Evolutionary conservation across 2,113 vertebrate species (phyloP), one percentile per base, ranked within the genome.

Genomic region (Pseudorasbora parva): DNA sequence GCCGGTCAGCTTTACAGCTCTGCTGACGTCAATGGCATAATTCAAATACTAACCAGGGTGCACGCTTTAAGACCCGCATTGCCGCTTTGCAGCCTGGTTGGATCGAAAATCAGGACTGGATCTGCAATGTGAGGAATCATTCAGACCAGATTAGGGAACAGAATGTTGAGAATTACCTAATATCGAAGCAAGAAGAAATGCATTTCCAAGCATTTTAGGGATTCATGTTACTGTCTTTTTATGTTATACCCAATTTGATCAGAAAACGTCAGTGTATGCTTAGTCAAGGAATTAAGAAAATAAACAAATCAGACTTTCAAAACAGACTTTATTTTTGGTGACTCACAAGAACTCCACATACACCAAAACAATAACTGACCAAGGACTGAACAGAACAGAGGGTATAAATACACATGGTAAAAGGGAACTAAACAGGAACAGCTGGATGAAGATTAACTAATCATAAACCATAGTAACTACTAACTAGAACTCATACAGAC

Each of bases 1-100:
- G 91, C 94, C 27, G 93, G 94, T 94, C 92, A 96, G 95, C 95
- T 97, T 99, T 97, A 99, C 97, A 95, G 96, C 96, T 96, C 93
- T 95, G 95, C 96, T 99, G 97, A 99, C 97, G 97, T 99, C 97
- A 99, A 98, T 97, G 93, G 96, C 96, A 99, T 99, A 97, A 98
- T 96, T 99, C 96, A 96, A 97, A 99, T 98, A 97, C 95, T 97
- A 97, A 96, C 93, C 95, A 95, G 95, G 94, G 95, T 92, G 96
- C 95, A 94, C 87, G 93, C 95, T 95, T 96, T 94, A 95, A 96
- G 95, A 93, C 94, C 93, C 92, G 92, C 84, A 89, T 89, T 93
- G 87, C 91, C 90, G 92, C 92, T 93, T 92, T 87, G 87, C 91
- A 90, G 91, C 92, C 90, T 85, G 79, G 23, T 71, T 84, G 62